Evolutionary conservation across 1,140 invertebrate species (phyloP), one percentile per base, ranked within the genome.

Genomic region (Delia radicum): DNA sequence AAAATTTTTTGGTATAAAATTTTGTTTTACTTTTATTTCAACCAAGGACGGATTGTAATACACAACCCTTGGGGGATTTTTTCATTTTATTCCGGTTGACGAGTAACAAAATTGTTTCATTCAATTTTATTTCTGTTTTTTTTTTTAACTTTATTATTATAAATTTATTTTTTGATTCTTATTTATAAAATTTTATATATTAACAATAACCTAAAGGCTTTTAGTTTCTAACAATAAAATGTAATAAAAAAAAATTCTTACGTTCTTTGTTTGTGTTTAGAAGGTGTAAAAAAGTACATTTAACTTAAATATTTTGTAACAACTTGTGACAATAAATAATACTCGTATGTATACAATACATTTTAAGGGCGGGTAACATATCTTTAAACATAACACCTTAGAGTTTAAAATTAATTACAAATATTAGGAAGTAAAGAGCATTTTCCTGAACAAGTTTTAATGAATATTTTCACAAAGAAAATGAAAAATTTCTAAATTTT

Each of bases 51-150:
- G n/a, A n/a, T n/a, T n/a, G 12, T 13, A 42, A 42, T 42, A 42
- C 37, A 42, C 12, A 55, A 55, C 24, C 21, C 48, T 55, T 55
- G 24, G 48, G 48, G 48, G 48, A 55, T 55, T 55, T 55, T 8
- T 55, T 55, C 5, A 55, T 55, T 55, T 55, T 55, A 18, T 55
- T 55, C 18, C 48, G 18, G 21, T 55, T 55, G 48, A 55, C 48
- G 48, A 55, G 48, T 55, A 55, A 55, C 48, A 55, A 55, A 55
- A 55, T 55, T 55, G 48, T 55, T 55, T 55, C 48, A 21, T 55
- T 21, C 48, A 55, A 55, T 55, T 55, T 55, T 6, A 55, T 55
- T 55, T 55, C 18, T 55, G 48, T 21, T 55, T 55, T 21, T 55
- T 55, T 21, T 55, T 55, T n/a, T 21, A 55, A 55, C 18, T 55